phyloP scores from a whole-genome alignment of 2,113 vertebrate genomes.

The Syrmaticus mikado region DNA sequence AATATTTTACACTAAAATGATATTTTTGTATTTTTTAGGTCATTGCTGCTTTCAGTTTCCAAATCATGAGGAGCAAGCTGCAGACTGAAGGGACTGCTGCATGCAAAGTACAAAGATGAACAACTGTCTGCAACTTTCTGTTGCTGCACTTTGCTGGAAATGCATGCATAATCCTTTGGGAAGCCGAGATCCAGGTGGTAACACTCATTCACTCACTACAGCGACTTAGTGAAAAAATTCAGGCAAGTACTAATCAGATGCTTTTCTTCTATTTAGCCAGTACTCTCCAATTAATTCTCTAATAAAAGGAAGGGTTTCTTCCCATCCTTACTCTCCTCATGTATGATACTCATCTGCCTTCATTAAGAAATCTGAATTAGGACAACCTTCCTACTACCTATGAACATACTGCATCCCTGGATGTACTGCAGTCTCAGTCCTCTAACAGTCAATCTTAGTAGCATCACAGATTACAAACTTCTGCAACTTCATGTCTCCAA shows the following conservation, averaged over 20 bases:
- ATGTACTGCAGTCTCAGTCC: neutral
- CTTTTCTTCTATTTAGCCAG: neutral
- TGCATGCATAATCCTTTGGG: neutral
- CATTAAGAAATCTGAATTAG: neutral
- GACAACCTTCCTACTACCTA: neutral
- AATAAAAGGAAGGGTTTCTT: neutral
- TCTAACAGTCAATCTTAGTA: neutral
- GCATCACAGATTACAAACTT: neutral
- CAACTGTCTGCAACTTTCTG: neutral
- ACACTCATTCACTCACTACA: neutral
- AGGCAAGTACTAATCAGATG: neutral
- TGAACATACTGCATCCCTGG: neutral
- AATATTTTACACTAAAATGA: constrained; percentile 57
- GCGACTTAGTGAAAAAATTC: neutral
- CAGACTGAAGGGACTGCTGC: neutral
- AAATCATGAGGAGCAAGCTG: neutral
- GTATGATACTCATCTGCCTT: neutral
- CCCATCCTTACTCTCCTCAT: neutral
- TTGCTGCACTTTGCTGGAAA: neutral
- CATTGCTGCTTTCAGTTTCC: constrained; percentile 29
- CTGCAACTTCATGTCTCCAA: neutral
- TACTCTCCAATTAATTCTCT: neutral
- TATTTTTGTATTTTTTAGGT: constrained; percentile 54
- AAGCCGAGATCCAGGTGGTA: neutral
- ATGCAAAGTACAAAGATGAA: neutral